A percentile compares a stretch with the other conserved stretches of the same genome.
These are phyloP conservation scores for Andrena haemorrhoa DNA, from an alignment of 2,888 invertebrate species.

Conservation along the genomic window DNA sequence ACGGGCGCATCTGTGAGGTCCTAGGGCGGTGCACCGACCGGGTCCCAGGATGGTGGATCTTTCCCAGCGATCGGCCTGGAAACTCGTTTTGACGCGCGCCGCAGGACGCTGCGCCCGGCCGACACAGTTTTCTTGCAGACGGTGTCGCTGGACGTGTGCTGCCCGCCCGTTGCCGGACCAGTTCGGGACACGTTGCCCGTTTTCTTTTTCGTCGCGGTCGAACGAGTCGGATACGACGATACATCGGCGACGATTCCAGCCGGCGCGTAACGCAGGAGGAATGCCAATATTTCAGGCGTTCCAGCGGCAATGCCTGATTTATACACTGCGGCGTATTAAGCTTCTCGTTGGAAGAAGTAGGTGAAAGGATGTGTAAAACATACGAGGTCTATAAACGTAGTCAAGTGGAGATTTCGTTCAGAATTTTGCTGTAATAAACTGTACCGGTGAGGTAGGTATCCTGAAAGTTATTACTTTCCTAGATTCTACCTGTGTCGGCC, in stretches of 20 bases:
- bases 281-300: slow-evolving; percentile 22
- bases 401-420: neutral
- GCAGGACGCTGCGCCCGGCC: slow-evolving; percentile 30
- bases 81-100: slow-evolving; percentile 57
- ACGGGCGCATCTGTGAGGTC: slow-evolving; percentile 39
- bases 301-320: neutral
- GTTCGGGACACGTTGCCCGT: slow-evolving; percentile 30
- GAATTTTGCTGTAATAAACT: neutral
- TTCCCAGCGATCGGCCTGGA: slow-evolving; percentile 47
- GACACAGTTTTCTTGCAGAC: slow-evolving; percentile 51
- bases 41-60: slow-evolving; percentile 23
- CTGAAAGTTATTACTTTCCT: neutral
- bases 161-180: slow-evolving; percentile 41
- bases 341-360: neutral
- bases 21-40: neutral
- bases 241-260: slow-evolving; percentile 38
- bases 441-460: neutral
- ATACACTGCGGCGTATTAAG: neutral
- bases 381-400: neutral
- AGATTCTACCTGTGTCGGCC: neutral
- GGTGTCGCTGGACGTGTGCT: slow-evolving; percentile 36
- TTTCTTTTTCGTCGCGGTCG: slow-evolving; percentile 23
- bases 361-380: neutral
- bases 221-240: slow-evolving; percentile 34
- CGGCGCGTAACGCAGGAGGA: slow-evolving; percentile 1